Evolutionary conservation across 2,888 invertebrate species (phyloP), one percentile per base, ranked within the genome.

Genomic region (Elgonia sp.): DNA sequence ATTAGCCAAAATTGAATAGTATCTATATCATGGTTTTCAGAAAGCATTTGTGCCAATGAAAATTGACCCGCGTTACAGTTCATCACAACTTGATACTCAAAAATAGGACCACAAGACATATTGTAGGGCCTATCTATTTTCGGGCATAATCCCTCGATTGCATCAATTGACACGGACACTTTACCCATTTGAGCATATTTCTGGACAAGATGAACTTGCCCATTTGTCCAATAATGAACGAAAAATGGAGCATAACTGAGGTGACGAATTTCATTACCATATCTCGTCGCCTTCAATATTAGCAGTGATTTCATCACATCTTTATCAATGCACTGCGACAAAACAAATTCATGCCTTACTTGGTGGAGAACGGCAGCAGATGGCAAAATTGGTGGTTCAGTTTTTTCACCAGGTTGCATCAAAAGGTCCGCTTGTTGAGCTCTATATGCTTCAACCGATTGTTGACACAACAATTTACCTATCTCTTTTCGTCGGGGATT

Each of bases 1-100:
- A 80, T 82, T 0, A 91, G 42, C 90, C 91, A 91, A 80, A 67
- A 86, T 16, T 87, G 88, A 12, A 90, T 91, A 0, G 55, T 60
- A n/a, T 75, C 79, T 0, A 89, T 88, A 16, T 76, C 70, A 8
- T 91, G 90, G 2, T 29, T 29, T 84, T 90, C 91, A 0, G 82
- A 87, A 16, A 90, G 14, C 90, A 91, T 89, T 80, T 91, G 89
- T 6, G 69, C 18, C 1, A 91, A 75, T 6, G 89, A 67, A 60
- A 91, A 89, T 46, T 91, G 88, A 4, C 89, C 88, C 63, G 85
- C 81, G 29, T 67, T 55, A 18, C 80, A 82, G 60, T 85, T 84
- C 4, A 89, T 69, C 1, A 85, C 81, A 4, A 80, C 57, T 18
- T 77, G 80, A 73, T 91, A 91, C 3, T 86, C 10, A 53, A 89